phyloP scores from a whole-genome alignment of 2,888 invertebrate species.

The Zele albiditarsus region DNA sequence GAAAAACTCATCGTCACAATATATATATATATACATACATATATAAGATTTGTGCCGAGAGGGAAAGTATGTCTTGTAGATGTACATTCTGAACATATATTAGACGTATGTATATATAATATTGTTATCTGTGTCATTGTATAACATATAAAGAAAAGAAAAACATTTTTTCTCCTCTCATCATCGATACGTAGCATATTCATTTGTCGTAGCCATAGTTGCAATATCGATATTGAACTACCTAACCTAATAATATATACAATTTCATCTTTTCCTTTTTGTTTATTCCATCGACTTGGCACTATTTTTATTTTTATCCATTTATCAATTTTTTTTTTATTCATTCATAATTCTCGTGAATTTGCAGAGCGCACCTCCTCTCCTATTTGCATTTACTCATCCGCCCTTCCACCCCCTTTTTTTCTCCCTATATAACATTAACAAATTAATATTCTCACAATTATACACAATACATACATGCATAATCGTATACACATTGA shows the following conservation, averaged over 20 bases:
- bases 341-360: neutral
- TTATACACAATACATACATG: conserved; percentile 14
- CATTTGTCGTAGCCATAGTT: conserved; percentile 54
- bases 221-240: conserved; percentile 70
- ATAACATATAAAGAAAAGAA: conserved; percentile 20
- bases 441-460: conserved; percentile 3
- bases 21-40: no score
- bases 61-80: neutral
- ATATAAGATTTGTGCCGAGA: neutral
- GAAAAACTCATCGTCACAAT: neutral
- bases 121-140: conserved; percentile 11
- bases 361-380: conserved; percentile 22
- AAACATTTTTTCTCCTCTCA: neutral
- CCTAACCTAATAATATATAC: conserved; percentile 71
- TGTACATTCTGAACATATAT: neutral
- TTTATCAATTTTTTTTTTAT: neutral
- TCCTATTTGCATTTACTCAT: no score
- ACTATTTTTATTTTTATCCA: conserved; percentile 41
- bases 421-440: conserved; percentile 18
- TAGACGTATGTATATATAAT: neutral
- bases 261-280: conserved; percentile 47
- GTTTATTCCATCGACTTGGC: conserved; percentile 49
- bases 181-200: conserved; percentile 66
- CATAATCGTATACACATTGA: conserved; percentile 3
- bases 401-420: neutral